A percentile compares a stretch with the other conserved stretches of the same genome.
Conservation (phyloP, 2,113 vertebrate genomes). For the Oreochromis tanganicae region DNA sequence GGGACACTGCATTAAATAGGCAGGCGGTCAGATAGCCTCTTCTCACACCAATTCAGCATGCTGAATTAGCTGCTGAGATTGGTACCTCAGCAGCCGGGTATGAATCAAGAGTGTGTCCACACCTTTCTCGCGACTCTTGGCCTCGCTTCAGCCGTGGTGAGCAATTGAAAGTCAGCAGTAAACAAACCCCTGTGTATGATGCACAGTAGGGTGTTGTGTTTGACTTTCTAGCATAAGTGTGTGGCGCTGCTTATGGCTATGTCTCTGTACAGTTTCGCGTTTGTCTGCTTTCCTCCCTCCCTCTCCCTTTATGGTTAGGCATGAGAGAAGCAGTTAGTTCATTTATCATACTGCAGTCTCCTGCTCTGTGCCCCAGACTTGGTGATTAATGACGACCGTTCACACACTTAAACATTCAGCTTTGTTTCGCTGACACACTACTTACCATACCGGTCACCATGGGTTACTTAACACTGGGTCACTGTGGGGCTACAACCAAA, state of each 20-base stretch:
- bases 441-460: constrained; percentile 47
- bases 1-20: neutral
- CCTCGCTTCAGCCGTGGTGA: neutral
- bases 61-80: neutral
- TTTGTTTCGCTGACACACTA: constrained; percentile 67
- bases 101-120: neutral
- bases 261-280: neutral
- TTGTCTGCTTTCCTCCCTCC: neutral
- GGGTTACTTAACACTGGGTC: constrained; percentile 47
- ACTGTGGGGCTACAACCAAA: constrained; percentile 7
- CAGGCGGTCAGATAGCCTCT: neutral
- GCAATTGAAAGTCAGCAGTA: constrained; percentile 20
- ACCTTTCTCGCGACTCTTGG: neutral
- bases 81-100: neutral
- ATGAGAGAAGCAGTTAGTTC: constrained; percentile 46
- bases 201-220: constrained; percentile 16
- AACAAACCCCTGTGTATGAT: constrained; percentile 7
- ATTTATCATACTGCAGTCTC: constrained; percentile 62
- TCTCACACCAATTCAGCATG: neutral
- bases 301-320: constrained; percentile 25
- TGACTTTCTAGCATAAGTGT: constrained; percentile 2
- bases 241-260: neutral
- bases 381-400: constrained; percentile 66
- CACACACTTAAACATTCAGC: constrained; percentile 69
- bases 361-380: constrained; percentile 42